Evolutionary conservation across 2,113 vertebrate genomes (phyloP).

Genomic region (Catharus bicknelli): DNA sequence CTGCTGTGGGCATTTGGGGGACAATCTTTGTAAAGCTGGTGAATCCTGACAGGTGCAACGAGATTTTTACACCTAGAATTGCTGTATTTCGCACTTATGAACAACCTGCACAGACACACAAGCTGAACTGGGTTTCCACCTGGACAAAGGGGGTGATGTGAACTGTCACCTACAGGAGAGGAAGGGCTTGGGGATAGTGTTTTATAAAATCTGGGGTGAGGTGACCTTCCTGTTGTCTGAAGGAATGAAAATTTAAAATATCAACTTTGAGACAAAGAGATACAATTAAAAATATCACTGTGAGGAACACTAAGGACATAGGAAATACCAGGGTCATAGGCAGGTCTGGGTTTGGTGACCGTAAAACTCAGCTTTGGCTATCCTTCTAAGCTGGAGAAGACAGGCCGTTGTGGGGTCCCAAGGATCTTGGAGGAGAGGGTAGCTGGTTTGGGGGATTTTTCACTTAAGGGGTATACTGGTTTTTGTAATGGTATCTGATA

Average conservation of each 20-base stretch:
- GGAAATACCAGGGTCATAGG: neutral
- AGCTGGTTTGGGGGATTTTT: neutral
- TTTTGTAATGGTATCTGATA: neutral
- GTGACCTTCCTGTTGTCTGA: neutral
- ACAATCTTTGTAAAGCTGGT: neutral
- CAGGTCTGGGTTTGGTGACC: neutral
- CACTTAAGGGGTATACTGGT: no score
- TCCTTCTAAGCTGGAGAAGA: neutral
- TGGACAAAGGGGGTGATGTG: neutral
- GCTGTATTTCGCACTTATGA: neutral
- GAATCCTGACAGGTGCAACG: neutral
- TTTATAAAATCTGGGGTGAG: neutral
- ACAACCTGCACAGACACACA: neutral
- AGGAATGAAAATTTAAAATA: neutral
- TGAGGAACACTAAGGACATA: neutral
- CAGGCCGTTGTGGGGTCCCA: no score
- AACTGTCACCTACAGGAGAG: neutral
- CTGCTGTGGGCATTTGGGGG: fast-evolving
- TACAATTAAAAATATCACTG: neutral
- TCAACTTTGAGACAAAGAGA: neutral
- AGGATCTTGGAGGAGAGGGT: fast-evolving
- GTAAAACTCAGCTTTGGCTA: fast-evolving
- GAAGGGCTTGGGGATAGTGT: neutral
- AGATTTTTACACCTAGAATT: neutral
- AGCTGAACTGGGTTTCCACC: neutral